Evolutionary conservation across 2,113 vertebrate genomes (phyloP), one percentile per base, ranked within the genome.

Genomic region (Menidia beryllina): DNA sequence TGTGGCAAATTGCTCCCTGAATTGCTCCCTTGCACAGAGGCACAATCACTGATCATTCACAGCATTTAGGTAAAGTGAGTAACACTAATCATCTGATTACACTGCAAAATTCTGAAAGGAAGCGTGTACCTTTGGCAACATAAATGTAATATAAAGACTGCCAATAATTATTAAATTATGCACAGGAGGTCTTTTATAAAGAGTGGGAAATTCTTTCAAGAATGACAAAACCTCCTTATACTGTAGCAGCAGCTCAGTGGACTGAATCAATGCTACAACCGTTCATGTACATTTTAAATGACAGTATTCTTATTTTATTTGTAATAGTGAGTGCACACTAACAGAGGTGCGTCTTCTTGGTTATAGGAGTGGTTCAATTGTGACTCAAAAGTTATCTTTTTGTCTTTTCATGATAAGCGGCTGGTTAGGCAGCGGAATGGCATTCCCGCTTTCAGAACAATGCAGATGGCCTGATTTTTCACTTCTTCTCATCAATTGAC

Each of bases 401-500:
- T 12, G n/a, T 30, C 24, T 23, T n/a, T 56, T 41, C n/a, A 13
- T 38, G n/a, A 49, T 51, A 10, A 34, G 30, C 7, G 30, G 10
- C 30, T 34, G 30, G 30, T 1, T 30, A 26, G 19, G 49, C 11
- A 45, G 55, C 38, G 20, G 14, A 27, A 13, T n/a, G 17, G 21
- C 9, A 25, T 20, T 68, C 4, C 26, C 0, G 2, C 14, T n/a
- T 30, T 65, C 20, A 41, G 26, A 26, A 36, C 14, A 65, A 9
- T 1, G 0, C 20, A 10, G n/a, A n/a, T 9, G 36, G 34, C 30
- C 41, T 13, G 1, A n/a, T n/a, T n/a, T n/a, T 17, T 49, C 6
- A 26, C 20, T 67, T 55, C 70, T 23, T 49, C 47, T 1, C 1
- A 24, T 97, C 93, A 98, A 19, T 94, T 95, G 75, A 95, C 82